A percentile compares a stretch with the other conserved stretches of the same genome.
Conservation (phyloP, 1,140 invertebrate species). For the Drosophila rufa region DNA sequence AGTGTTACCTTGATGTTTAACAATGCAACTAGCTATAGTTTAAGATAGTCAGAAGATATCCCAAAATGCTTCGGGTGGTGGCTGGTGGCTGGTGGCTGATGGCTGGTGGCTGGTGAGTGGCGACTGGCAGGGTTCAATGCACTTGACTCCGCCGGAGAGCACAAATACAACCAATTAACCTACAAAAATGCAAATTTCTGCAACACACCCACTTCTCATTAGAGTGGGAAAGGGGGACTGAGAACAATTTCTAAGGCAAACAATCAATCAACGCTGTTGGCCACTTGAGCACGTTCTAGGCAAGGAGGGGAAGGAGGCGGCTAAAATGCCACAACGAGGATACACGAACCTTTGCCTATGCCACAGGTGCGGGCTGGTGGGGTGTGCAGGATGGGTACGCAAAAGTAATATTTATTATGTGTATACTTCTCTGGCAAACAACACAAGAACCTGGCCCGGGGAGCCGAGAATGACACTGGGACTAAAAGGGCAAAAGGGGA, state of each 20-base stretch:
- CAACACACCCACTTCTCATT: conserved; percentile 65
- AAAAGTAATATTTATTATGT: conserved; percentile 79
- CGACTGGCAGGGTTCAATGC: conserved; percentile 61
- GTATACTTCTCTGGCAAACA: conserved; percentile 69
- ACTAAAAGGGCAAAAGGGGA: conserved; percentile 41
- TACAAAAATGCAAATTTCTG: conserved; percentile 76
- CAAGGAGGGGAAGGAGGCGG: conserved; percentile 1
- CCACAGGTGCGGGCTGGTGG: conserved; percentile 8
- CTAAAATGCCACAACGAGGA: conserved; percentile 36
- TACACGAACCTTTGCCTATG: conserved; percentile 46
- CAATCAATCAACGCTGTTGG: conserved; percentile 75
- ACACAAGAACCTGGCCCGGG: conserved; percentile 28
- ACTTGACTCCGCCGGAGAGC: conserved; percentile 25
- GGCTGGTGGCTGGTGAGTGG: conserved; percentile 18
- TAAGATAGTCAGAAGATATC: conserved; percentile 54
- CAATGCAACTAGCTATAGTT: conserved; percentile 46
- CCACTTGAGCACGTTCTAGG: conserved; percentile 71
- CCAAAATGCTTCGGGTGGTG: conserved; percentile 27
- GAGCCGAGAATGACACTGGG: conserved; percentile 17
- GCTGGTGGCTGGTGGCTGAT: conserved; percentile 11
- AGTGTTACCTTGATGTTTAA: conserved; percentile 54
- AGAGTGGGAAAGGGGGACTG: conserved; percentile 22
- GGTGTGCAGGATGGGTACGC: conserved; percentile 52
- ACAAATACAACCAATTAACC: conserved; percentile 69
- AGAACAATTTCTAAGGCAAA: conserved; percentile 73